phyloP scores from a whole-genome alignment of 30 jellyfish, hydroid and myxozoan genomes.

The Nemopilema nomurai region DNA sequence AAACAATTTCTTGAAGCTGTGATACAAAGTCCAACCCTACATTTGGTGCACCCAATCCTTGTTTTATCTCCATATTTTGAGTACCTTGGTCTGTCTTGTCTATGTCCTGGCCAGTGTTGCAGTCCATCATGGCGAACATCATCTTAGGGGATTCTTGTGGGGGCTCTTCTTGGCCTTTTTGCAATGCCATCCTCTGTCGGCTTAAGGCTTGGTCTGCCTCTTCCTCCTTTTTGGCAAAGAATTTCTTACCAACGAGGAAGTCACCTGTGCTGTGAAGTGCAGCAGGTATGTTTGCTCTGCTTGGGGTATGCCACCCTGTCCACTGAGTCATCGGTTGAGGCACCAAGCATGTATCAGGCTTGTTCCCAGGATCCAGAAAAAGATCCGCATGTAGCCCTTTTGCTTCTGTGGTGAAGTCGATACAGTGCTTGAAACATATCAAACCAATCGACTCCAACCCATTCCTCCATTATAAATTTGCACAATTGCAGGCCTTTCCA shows the following conservation, averaged over 20 bases:
- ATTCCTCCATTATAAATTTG: constrained; percentile 53
- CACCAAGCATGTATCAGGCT: constrained; percentile 29
- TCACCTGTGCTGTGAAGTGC: constrained; percentile 33
- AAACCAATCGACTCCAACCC: constrained; percentile 58
- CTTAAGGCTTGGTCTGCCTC: background rate
- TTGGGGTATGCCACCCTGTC: constrained; percentile 25
- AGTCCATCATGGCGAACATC: constrained; percentile 34
- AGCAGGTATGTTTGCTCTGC: constrained; percentile 51
- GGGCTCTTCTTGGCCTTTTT: constrained; percentile 22
- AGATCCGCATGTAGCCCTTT: constrained; percentile 62
- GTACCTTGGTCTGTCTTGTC: constrained; percentile 56
- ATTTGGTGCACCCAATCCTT: constrained; percentile 48
- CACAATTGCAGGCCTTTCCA: constrained; percentile 56
- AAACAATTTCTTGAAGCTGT: constrained; percentile 25
- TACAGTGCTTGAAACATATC: constrained; percentile 50
- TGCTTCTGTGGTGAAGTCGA: constrained; percentile 46
- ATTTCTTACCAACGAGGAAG: constrained; percentile 28
- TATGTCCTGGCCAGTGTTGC: constrained; percentile 50
- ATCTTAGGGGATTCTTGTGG: constrained; percentile 17
- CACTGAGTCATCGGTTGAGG: constrained; percentile 15
- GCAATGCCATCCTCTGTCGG: constrained; percentile 36
- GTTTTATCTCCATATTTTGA: constrained; percentile 29
- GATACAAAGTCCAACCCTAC: constrained; percentile 37
- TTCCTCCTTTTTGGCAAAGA: constrained; percentile 11
- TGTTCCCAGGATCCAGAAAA: constrained; percentile 53